Evolutionary conservation across 2,888 invertebrate genomes (phyloP).

Genomic region (Acrobasis repandana): DNA sequence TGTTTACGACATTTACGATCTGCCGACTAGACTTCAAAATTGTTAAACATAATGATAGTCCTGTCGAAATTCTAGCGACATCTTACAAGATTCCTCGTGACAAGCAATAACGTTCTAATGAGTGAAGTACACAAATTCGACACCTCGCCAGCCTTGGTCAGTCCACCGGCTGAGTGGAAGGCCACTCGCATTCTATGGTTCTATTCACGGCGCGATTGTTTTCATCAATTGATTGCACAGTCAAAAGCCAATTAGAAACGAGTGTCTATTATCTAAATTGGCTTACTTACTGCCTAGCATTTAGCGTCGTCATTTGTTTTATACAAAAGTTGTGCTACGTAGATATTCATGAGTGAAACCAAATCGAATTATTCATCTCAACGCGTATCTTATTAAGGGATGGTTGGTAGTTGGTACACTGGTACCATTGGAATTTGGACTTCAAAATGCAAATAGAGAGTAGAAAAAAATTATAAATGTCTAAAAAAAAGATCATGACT

Average conservation of each 20-base stretch:
- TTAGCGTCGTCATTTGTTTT: neutral
- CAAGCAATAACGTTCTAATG: constrained; percentile 32
- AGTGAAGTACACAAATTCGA: constrained; percentile 34
- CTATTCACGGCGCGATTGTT: constrained; percentile 53
- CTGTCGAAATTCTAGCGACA: neutral
- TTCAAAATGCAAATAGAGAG: no score
- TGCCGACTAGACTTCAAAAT: neutral
- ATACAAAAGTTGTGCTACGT: neutral
- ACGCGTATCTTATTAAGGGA: no score
- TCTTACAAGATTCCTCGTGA: constrained; percentile 30
- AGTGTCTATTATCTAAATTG: neutral
- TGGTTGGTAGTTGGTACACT: no score
- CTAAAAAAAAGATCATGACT: no score
- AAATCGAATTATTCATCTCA: neutral
- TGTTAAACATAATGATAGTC: neutral
- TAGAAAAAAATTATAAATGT: no score
- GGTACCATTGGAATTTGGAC: no score
- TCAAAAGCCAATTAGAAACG: constrained; percentile 30
- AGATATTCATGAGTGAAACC: neutral
- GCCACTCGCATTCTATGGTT: constrained; percentile 55
- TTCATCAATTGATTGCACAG: constrained; percentile 35
- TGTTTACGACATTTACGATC: no score
- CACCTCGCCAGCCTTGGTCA: constrained; percentile 46
- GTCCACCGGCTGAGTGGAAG: constrained; percentile 44
- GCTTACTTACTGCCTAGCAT: neutral